Percentiles rank a stretch among this genome's conserved stretches.
phyloP scores from a whole-genome alignment of 2,113 vertebrate genomes.

The Felis catus region DNA sequence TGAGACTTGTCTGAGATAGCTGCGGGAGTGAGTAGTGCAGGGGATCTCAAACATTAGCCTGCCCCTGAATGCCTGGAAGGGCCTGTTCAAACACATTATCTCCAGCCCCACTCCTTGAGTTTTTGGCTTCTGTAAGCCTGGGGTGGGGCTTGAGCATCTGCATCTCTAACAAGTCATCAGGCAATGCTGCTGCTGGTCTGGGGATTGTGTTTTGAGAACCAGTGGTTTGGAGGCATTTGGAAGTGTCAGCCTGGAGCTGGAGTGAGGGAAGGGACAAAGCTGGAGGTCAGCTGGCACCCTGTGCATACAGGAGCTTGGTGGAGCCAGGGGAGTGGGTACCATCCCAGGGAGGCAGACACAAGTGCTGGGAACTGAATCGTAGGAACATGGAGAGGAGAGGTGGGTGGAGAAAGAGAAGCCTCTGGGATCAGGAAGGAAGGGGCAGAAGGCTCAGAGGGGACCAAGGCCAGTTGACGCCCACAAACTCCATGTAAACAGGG shows the following conservation, averaged over 20 bases:
- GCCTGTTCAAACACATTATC: not conserved
- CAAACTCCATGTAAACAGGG: not conserved
- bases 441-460: not conserved
- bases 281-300: not conserved
- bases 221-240: not conserved
- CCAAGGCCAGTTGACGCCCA: not conserved
- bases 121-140: not conserved
- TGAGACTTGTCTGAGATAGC: not conserved
- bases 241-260: not conserved
- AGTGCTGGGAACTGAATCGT: not conserved
- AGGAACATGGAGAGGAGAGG: not conserved
- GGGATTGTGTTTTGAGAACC: not conserved
- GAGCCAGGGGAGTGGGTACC: fast-evolving
- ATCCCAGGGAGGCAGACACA: not conserved
- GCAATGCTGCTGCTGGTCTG: not conserved
- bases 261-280: not conserved
- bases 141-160: not conserved
- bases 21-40: not conserved
- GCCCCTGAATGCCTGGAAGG: not conserved
- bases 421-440: not conserved
- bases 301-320: not conserved
- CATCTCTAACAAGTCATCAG: not conserved
- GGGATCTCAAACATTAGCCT: not conserved
- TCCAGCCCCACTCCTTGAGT: not conserved
- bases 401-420: not conserved